phyloP scores from a whole-genome alignment of 1,140 invertebrate species.

The Ectropis grisescens region DNA sequence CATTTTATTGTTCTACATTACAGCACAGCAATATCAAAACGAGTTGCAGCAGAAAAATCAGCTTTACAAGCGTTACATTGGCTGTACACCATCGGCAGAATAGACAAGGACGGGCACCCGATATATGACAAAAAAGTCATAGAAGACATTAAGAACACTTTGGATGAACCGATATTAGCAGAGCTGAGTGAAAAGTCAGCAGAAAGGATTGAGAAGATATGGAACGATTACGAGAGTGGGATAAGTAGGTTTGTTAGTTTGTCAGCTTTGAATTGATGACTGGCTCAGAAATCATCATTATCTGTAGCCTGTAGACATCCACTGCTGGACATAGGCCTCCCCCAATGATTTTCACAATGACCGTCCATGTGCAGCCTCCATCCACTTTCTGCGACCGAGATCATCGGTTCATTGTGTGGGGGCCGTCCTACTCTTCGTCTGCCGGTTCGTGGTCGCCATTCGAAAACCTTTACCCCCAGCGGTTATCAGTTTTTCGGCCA shows the following conservation, averaged over 20 bases:
- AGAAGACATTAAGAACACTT: constrained; percentile 20
- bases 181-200: constrained; percentile 33
- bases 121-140: constrained; percentile 37
- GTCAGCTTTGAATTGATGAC: too few relatives aligned
- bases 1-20: constrained; percentile 12
- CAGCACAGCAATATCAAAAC: constrained; percentile 52
- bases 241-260: constrained; percentile 41
- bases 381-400: too few relatives aligned
- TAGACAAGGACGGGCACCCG: constrained; percentile 36
- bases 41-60: constrained; percentile 45
- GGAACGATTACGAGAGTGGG: constrained; percentile 39
- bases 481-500: too few relatives aligned
- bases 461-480: too few relatives aligned
- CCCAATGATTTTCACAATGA: too few relatives aligned
- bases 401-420: too few relatives aligned
- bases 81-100: constrained; percentile 34
- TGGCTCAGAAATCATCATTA: too few relatives aligned
- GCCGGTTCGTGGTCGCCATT: too few relatives aligned
- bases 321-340: too few relatives aligned
- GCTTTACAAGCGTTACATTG: constrained; percentile 44
- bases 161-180: constrained; percentile 24
- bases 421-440: too few relatives aligned
- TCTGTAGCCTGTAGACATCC: too few relatives aligned
- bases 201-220: constrained; percentile 31
- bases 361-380: too few relatives aligned